Conservation (phyloP, 2,888 invertebrate species). For the Campaea margaritaria region DNA sequence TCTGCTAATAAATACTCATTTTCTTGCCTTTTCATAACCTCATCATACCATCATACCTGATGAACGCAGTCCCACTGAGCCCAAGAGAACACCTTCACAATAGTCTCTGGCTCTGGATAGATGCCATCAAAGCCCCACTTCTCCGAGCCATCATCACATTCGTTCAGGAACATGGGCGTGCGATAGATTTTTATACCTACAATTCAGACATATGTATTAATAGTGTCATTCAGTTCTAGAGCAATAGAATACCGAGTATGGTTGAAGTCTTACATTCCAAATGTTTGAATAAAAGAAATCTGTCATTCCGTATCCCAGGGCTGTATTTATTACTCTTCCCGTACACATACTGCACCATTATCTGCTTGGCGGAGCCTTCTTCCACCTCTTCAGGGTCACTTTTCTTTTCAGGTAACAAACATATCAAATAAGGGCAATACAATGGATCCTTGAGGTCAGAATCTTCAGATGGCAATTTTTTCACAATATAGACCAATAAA, state of each 20-base stretch:
- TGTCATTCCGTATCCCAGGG: conserved; percentile 84
- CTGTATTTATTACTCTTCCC: conserved; percentile 83
- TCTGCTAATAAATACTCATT: too few relatives aligned
- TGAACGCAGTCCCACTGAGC: conserved; percentile 93
- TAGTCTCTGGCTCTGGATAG: conserved; percentile 81
- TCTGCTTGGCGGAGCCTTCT: conserved; percentile 88
- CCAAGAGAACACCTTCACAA: conserved; percentile 92
- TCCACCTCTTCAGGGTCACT: conserved; percentile 70
- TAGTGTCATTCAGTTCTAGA: not conserved
- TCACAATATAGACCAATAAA: conserved; percentile 88
- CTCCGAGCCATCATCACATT: conserved; percentile 77
- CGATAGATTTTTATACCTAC: conserved; percentile 76
- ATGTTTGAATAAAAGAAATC: conserved; percentile 90
- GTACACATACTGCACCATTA: conserved; percentile 92
- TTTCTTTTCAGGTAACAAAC: conserved; percentile 78
- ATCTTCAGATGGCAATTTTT: conserved; percentile 72
- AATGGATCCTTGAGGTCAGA: conserved; percentile 66
- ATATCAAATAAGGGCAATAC: conserved; percentile 88
- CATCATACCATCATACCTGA: conserved; percentile 65
- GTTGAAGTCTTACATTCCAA: conserved; percentile 87
- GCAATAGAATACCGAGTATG: not conserved
- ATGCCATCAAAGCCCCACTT: conserved; percentile 85
- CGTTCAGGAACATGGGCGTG: conserved; percentile 78
- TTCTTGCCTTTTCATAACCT: not conserved
- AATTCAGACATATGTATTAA: conserved; percentile 29